Evolutionary conservation across 2,113 vertebrate species (phyloP), one percentile per base, ranked within the genome.

Genomic region (Saiga tatarica): DNA sequence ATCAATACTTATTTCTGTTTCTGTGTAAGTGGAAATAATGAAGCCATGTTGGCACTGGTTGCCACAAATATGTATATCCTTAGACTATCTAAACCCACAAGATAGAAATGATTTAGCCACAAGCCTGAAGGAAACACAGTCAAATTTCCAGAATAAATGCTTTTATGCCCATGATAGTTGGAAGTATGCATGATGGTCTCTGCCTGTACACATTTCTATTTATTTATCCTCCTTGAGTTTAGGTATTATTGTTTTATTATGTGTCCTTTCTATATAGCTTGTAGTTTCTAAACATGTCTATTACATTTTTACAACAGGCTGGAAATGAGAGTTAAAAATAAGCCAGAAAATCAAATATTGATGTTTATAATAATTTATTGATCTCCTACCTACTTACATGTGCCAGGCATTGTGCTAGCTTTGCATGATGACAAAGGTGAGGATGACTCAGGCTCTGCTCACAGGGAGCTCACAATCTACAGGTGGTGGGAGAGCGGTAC

Each of bases 241-340:
- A 25, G 30, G 19, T 50, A 26, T 64, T 42, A 92, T 8, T 96
- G n/a, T 28, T 76, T 83, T 82, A 92, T 47, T 87, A 91, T 60
- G 52, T 60, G 26, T 60, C 16, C 42, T 87, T 97, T 28, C 25
- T 67, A 91, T n/a, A 64, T 47, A 59, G 25, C 7, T 74, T 83
- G 91, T 74, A 36, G 39, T 67, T 86, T 55, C 15, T 74, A 96
- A 93, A 8, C 33, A 23, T 13, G 57, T 86, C 15, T 60, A 39
- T 16, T 85, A 53, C 1, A 82, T 59, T 93, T 91, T 11, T n/a
- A 83, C 3, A 6, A 57, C 28, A 88, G 30, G n/a, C 30, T 97
- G n/a, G 17, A 96, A 83, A 95, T 2, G 57, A 84, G 88, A 91
- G 67, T n/a, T 95, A 60, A 93, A 97, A 91, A 87, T 53, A 57